phyloP scores from a whole-genome alignment of 2,113 vertebrate genomes.

The Xyrauchen texanus region DNA sequence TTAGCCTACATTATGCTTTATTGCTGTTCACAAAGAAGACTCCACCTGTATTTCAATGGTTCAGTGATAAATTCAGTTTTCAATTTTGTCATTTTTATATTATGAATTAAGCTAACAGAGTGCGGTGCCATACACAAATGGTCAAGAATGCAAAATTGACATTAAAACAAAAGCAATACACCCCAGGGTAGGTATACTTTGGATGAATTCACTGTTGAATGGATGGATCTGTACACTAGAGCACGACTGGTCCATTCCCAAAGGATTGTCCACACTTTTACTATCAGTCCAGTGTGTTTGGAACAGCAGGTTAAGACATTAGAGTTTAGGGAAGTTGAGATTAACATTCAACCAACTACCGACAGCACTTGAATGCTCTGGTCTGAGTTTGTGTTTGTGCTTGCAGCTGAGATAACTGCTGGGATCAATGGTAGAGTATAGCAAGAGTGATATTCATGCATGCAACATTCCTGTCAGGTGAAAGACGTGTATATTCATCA shows the following conservation, averaged over 20 bases:
- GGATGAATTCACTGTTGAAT: neutral
- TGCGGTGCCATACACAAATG: neutral
- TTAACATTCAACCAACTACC: slow-evolving; percentile 21
- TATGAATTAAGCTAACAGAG: too few species aligned
- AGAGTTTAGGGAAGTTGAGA: too few species aligned
- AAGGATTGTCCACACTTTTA: neutral
- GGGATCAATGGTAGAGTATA: neutral
- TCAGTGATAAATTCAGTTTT: too few species aligned
- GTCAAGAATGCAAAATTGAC: neutral
- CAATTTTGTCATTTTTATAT: too few species aligned
- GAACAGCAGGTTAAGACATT: neutral
- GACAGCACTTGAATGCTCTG: slow-evolving; percentile 50
- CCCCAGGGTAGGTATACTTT: neutral
- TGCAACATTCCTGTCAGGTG: slow-evolving; percentile 24
- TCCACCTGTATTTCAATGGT: neutral
- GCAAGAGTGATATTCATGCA: neutral
- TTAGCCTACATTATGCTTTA: neutral
- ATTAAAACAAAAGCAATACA: neutral
- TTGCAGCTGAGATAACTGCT: slow-evolving; percentile 2
- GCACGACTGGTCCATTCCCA: neutral
- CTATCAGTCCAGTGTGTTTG: neutral
- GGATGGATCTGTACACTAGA: neutral
- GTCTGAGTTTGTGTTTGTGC: slow-evolving; percentile 34
- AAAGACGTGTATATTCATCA: neutral
- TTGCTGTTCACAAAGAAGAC: slow-evolving; percentile 11